These are phyloP conservation scores for Pogonocichla stellata DNA, from an alignment of 2,113 vertebrate genomes.

Conservation along the genomic window DNA sequence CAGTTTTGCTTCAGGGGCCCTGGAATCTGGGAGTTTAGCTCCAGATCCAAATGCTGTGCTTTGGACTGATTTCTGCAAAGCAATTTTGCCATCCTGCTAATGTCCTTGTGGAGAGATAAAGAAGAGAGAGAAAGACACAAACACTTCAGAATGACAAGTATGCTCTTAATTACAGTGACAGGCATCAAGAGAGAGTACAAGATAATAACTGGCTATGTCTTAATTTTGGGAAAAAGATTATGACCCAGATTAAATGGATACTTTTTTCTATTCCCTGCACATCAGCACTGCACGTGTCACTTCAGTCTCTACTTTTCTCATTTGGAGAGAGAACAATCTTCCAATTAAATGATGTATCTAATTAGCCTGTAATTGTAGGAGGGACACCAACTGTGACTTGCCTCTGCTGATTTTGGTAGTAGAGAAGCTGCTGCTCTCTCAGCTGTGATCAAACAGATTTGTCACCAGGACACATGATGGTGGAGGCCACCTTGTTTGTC, in stretches of 20 bases:
- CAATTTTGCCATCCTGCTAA: neutral
- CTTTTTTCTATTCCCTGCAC: neutral
- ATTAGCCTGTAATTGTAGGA: neutral
- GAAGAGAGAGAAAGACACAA: neutral
- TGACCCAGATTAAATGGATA: neutral
- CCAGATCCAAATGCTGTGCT: neutral
- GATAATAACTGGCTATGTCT: neutral
- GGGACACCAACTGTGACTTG: neutral
- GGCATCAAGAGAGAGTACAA: slow-evolving; percentile 8
- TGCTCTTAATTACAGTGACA: slow-evolving; percentile 37
- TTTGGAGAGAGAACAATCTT: neutral
- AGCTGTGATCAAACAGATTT: neutral
- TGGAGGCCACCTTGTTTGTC: neutral
- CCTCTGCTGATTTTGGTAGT: neutral
- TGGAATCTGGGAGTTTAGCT: neutral
- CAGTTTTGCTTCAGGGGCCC: neutral
- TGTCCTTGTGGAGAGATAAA: neutral
- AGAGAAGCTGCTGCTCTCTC: neutral
- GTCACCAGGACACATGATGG: neutral
- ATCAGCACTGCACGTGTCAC: neutral
- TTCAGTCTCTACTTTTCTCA: neutral
- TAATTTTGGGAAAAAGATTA: slow-evolving; percentile 27
- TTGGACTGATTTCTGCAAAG: neutral
- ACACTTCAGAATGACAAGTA: slow-evolving; percentile 25
- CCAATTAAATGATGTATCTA: neutral